Conservation (phyloP, 2,888 invertebrate species). For the Sarcophaga variegata region DNA sequence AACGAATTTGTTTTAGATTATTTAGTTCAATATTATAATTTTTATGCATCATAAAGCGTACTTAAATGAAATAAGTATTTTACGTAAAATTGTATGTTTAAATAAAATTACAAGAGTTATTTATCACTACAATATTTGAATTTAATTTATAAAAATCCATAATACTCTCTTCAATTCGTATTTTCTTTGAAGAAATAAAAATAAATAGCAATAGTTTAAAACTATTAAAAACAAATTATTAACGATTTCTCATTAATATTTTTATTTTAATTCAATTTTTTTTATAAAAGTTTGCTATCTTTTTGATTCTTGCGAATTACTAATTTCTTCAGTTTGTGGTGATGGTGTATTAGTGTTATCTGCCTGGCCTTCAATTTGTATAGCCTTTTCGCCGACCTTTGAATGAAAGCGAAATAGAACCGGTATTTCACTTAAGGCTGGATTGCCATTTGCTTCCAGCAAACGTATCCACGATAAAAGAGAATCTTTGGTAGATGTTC, state of each 20-base stretch:
- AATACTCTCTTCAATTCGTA: constrained; percentile 32
- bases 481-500: constrained; percentile 94
- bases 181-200: constrained; percentile 51
- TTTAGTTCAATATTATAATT: constrained; percentile 13
- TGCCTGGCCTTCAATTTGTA: constrained; percentile 73
- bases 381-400: constrained; percentile 76
- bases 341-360: constrained; percentile 24
- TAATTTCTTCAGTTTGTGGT: neutral
- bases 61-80: constrained; percentile 53
- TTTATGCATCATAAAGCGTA: constrained; percentile 24
- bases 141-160: constrained; percentile 18
- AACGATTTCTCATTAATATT: constrained; percentile 25
- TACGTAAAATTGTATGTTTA: constrained; percentile 22
- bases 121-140: constrained; percentile 34
- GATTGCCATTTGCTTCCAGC: constrained; percentile 89
- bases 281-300: constrained; percentile 63
- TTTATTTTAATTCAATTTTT: neutral
- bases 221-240: constrained; percentile 40
- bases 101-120: constrained; percentile 16
- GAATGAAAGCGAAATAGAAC: constrained; percentile 92
- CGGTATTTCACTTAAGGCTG: constrained; percentile 88
- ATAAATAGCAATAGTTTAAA: constrained; percentile 17
- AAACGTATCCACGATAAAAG: constrained; percentile 95
- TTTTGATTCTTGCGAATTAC: constrained; percentile 26
- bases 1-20: constrained; percentile 34